Evolutionary conservation across 2,113 vertebrate species (phyloP), one percentile per base, ranked within the genome.

Genomic region (Sapayoa aenigma): DNA sequence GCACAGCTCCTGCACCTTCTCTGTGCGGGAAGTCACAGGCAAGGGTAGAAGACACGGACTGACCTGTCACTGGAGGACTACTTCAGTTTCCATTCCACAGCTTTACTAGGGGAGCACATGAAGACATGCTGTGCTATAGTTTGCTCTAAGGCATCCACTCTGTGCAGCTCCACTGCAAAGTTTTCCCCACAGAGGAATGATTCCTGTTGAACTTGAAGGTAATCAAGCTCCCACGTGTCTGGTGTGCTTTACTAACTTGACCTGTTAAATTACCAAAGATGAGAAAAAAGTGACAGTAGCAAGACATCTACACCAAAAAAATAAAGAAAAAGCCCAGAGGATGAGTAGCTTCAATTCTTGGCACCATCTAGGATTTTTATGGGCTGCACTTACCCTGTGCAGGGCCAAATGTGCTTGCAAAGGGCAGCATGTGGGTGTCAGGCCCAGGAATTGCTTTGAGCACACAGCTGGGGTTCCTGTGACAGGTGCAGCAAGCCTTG

Each of bases 341-440:
- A 67, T 46, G 24, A 79, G 17, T 75, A 56, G 37, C 74, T 87
- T 53, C 44, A 37, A 1, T 68, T 74, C 58, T 79, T 84, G 62
- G 13, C 41, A 55, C 68, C 50, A 42, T 44, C 23, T 66, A 11
- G 14, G 31, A 50, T 24, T 65, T 58, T n/a, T 37, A 15, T 28
- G 8, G 31, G 21, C 25, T 71, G 16, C 53, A 9, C 23, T 68
- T 78, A n/a, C 6, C 22, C 56, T 46, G 9, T 41, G 9, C 14
- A 31, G 60, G 41, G 35, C 23, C 33, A 69, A 12, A 21, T 28
- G n/a, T 5, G 3, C 71, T 59, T 73, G 53, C 41, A 80, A 49
- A 79, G 59, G 19, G 15, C 44, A 23, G 37, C 1, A 0, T 0
- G 3, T 44, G 52, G 33, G 23, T 27, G 8, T 59, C 3, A 49